Evolutionary conservation across 2,888 invertebrate species (phyloP), one percentile per base, ranked within the genome.

Genomic region (Xestia c-nigrum): DNA sequence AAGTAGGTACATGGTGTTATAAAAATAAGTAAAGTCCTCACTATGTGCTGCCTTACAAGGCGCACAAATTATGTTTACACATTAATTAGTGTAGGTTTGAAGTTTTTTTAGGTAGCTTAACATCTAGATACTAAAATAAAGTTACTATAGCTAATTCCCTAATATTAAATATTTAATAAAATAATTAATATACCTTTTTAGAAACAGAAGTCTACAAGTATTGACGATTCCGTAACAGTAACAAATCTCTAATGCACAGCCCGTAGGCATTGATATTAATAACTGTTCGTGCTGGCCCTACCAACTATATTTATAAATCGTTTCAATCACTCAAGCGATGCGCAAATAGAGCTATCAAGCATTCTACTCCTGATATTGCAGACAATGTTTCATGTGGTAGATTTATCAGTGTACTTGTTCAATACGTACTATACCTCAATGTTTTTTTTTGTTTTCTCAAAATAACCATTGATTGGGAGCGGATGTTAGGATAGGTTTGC

Each of bases 271-370:
- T 31, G 59, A 68, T 55, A 78, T 57, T 50, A 64, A 81, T 31
- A 55, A 19, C 3, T 19, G 64, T 57, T 50, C 47, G 38, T 43
- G 47, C 55, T 57, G 16, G 16, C 12, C 40, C 31, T 65, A 75
- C 47, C 40, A 78, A 57, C 63, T 50, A 21, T 50, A 50, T 50
- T 64, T 81, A 78, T 38, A 76, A 81, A 78, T 78, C 1, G 24
- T 40, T 16, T 4, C 57, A 50, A 65, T 82, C 64, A 65, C 64
- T 78, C 57, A 76, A 16, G 2, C 7, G 21, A 50, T 24, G 55
- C 64, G 76, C 38, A 81, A 81, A 82, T 82, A 78, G 50, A 81
- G 24, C 57, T 12, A 76, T 76, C 76, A 38, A 76, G 38, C 78
- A 78, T 81, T 57, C 43, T 65, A 14, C 64, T 24, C 38, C 1